Evolutionary conservation across 2,888 invertebrate genomes (phyloP), one percentile per base, ranked within the genome.

Genomic region (Ormyrus nitidulus): DNA sequence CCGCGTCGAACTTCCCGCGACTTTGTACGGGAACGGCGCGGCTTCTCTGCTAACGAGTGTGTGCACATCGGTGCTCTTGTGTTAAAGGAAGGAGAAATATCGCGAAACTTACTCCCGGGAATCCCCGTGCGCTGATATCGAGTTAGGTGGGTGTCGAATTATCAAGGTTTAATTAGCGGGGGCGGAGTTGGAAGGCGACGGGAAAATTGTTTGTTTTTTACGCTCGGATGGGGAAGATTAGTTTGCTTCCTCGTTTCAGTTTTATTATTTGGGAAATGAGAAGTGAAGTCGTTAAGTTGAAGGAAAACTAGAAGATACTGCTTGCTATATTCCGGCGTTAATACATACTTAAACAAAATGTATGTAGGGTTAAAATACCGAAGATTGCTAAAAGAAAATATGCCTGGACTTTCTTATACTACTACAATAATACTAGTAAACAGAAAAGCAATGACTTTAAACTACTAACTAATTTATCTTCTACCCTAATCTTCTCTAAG

Each of bases 81-180:
- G 4, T 34, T 34, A 34, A 51, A 46, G 9, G 5, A 34, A 53
- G 8, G 51, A 53, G 65, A 66, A 66, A 66, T 49, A 46, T 34
- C 3, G 34, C 34, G 34, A 34, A 34, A 34, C 34, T 34, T 62
- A 48, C n/a, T 13, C 7, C 34, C 64, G 49, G n/a, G 44, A 11
- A 68, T 68, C 68, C 53, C 11, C 3, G 34, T 4, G 34, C 53
- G 49, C 49, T 49, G 64, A 64, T 13, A 13, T 56, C 3, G 48
- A 62, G 9, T 13, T 48, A 13, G 34, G 13, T 46, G 44, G 9
- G 5, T 13, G 51, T 62, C 46, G 54, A 68, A 54, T 68, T 68
- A 54, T 68, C 54, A 68, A 68, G 11, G 68, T 68, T 54, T 44
- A 68, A 68, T 68, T 68, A 68, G 9, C 11, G 68, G 5, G 5